A percentile compares a stretch with the other conserved stretches of the same genome.
phyloP scores from a whole-genome alignment of 2,797 vertebrate species.

The Nannoperca australis region DNA sequence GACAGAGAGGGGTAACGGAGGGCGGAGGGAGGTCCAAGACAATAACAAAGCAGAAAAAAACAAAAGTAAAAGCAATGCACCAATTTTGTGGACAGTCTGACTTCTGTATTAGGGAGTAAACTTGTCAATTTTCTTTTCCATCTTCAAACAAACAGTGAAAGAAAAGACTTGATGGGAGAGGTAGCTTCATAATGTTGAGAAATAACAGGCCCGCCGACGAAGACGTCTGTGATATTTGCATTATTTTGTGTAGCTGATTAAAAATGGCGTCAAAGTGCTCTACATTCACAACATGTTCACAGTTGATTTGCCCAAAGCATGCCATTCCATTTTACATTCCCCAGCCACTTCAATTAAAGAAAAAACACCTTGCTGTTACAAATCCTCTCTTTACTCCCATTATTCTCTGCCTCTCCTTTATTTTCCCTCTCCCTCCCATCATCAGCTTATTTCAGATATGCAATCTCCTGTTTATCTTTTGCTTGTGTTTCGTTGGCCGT shows the following conservation, averaged over 20 bases:
- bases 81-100: constrained; percentile 31
- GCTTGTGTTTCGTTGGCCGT: constrained; percentile 61
- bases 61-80: background rate
- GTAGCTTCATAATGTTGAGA: constrained; percentile 64
- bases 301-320: constrained; percentile 72
- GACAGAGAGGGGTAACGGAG: background rate
- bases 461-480: constrained; percentile 75
- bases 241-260: constrained; percentile 72
- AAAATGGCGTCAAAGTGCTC: constrained; percentile 63
- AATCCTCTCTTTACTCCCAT: constrained; percentile 54
- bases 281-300: constrained; percentile 73
- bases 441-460: constrained; percentile 77
- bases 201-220: constrained; percentile 51
- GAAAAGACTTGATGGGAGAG: constrained; percentile 56
- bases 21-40: background rate
- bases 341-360: constrained; percentile 78
- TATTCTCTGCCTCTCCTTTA: constrained; percentile 51
- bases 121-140: constrained; percentile 58
- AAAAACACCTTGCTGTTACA: constrained; percentile 71
- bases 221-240: constrained; percentile 62
- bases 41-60: background rate
- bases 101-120: constrained; percentile 51
- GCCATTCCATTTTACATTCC: constrained; percentile 75
- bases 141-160: constrained; percentile 64
- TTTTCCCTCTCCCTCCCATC: constrained; percentile 37